Base-by-base conservation (phyloP, 2,888 invertebrate genomes). In the Neocrepidodera transversa region DNA sequence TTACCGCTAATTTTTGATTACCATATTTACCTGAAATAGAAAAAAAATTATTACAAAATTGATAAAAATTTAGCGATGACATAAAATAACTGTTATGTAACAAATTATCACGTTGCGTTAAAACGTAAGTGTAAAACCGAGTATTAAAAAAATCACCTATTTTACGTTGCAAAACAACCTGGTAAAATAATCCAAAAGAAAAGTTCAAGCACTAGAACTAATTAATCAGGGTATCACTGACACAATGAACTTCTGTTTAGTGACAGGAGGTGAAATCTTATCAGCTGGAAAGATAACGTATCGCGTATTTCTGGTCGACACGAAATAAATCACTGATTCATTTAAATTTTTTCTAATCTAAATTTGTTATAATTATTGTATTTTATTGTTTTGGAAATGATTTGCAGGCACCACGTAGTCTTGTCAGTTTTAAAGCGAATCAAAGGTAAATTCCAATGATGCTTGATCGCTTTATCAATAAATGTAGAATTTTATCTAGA, bases 171-270 rank as follows among this genome's bases (percentile, higher is more conserved):
- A 18, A 4, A 42, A 42, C 32, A 32, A 32, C n/a, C 10, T 10
- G 18, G 11, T 20, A 20, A 20, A n/a, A n/a, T 8, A 42, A 43
- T 26, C 11, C 30, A 47, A 52, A 45, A 18, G 30, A 43, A 32
- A 28, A n/a, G 17, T 28, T 38, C 28, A 32, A 36, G 45, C 45
- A 51, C 30, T n/a, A 38, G 45, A 32, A 58, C 43, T 10, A 18
- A 50, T 36, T 45, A 50, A 42, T 50, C 42, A 11, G 18, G 20
- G 45, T 36, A 57, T 57, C 51, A 58, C 45, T 16, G 45, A 51
- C 51, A 51, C 58, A 51, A 58, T 58, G 51, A 58, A 58, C 58
- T 58, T 45, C 51, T 58, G 58, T 45, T 28, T 47, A 16, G 17
- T 58, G 51, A 58, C 51, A 51, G 51, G 51, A 47, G 45, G 47